phyloP scores from a whole-genome alignment of 1,140 invertebrate genomes.

The Musca vetustissima region DNA sequence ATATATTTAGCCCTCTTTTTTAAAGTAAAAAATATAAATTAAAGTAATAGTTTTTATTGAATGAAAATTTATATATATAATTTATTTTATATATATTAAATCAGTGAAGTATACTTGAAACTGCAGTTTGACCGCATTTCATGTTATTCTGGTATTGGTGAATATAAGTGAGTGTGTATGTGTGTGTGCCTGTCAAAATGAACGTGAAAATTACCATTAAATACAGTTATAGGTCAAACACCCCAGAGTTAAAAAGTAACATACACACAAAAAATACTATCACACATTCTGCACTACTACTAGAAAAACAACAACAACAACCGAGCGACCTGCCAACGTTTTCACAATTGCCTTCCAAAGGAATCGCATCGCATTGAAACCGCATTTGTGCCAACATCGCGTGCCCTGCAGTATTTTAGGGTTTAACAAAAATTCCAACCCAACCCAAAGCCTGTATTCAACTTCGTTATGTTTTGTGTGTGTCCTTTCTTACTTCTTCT shows the following conservation, averaged over 20 bases:
- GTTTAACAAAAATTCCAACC: background rate
- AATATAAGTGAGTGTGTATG: slow-evolving; percentile 23
- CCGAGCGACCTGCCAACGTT: no score
- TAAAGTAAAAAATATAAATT: slow-evolving; percentile 14
- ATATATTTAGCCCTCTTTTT: background rate
- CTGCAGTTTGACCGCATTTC: slow-evolving; percentile 25
- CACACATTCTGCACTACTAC: no score
- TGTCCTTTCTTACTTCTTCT: no score
- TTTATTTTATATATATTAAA: background rate
- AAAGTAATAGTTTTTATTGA: background rate
- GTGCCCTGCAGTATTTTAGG: background rate
- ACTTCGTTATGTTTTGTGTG: no score
- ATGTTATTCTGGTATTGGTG: slow-evolving; percentile 35
- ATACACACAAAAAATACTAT: no score
- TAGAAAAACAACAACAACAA: slow-evolving; percentile 2
- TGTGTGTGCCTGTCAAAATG: background rate
- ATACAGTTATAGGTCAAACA: slow-evolving; percentile 51
- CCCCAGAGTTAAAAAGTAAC: slow-evolving; percentile 17
- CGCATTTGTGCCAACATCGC: background rate
- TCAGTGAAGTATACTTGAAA: slow-evolving; percentile 25
- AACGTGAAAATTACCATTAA: slow-evolving; percentile 39
- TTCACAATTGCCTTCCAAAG: background rate
- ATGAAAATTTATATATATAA: no score
- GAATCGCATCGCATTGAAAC: no score
- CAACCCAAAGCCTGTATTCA: no score